Percentiles rank a stretch among this genome's conserved stretches.
These are phyloP conservation scores for Empidonax traillii DNA, from an alignment of 2,113 vertebrate genomes.

Conservation along the genomic window DNA sequence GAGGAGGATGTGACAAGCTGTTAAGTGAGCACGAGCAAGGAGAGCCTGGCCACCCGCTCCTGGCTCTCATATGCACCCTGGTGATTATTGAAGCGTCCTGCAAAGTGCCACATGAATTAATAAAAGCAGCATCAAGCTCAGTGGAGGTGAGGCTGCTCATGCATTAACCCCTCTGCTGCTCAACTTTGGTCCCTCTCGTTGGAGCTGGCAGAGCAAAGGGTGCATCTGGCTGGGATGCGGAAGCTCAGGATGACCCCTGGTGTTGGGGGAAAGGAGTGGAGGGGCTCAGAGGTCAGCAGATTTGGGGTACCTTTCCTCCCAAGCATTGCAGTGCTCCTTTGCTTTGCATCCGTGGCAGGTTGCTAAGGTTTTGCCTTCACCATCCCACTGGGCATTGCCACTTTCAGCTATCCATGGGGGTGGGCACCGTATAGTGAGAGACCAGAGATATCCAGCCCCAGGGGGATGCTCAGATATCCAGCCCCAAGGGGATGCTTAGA, in stretches of 20 bases:
- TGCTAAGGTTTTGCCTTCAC: not conserved
- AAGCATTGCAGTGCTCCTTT: not conserved
- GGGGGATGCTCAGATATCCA: not conserved
- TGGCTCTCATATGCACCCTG: not conserved
- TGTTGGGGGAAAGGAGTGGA: not conserved
- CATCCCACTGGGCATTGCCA: fast-evolving
- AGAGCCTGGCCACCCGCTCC: not conserved
- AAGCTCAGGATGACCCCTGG: not conserved
- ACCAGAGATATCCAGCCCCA: not conserved
- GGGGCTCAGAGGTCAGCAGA: not conserved
- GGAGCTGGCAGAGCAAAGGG: not conserved
- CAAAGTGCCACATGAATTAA: constrained; percentile 44
- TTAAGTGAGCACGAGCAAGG: constrained; percentile 2
- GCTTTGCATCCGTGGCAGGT: not conserved
- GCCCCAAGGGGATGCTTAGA: fast-evolving
- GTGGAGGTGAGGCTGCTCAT: not conserved
- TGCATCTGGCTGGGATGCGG: fast-evolving
- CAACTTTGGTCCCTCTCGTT: not conserved
- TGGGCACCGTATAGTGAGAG: not conserved
- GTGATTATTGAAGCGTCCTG: constrained; percentile 13
- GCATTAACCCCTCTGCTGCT: not conserved
- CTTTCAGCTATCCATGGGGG: not conserved
- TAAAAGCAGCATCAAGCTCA: not conserved
- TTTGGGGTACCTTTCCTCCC: not conserved
- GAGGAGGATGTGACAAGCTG: constrained; percentile 57